Evolutionary conservation across 2,888 invertebrate species (phyloP).

Genomic region (Heterodera filipjevi): DNA sequence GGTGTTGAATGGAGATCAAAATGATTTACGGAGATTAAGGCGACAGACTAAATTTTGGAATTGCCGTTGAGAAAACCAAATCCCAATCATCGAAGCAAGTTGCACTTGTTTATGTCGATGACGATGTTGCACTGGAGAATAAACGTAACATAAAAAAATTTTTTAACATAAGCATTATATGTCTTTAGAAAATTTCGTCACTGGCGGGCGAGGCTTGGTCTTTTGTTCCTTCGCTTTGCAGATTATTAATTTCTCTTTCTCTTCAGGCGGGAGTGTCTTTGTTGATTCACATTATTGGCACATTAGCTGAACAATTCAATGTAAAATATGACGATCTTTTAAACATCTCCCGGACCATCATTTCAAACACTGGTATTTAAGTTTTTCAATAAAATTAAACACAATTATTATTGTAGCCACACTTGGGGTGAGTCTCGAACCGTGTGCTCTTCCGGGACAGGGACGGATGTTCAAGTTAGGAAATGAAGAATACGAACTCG

Average conservation of each 20-base stretch:
- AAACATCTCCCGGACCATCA: background rate
- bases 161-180: background rate
- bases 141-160: conserved; percentile 50
- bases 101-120: conserved; percentile 73
- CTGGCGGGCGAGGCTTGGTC: conserved; percentile 72
- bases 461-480: conserved; percentile 73
- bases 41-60: conserved; percentile 80
- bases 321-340: conserved; percentile 71
- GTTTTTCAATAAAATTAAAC: conserved; percentile 40
- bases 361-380: conserved; percentile 10
- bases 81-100: conserved; percentile 58
- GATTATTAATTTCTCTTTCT: background rate
- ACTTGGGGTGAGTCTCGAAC: conserved; percentile 74
- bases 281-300: conserved; percentile 76
- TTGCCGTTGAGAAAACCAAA: conserved; percentile 78
- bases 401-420: conserved; percentile 70
- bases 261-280: conserved; percentile 70
- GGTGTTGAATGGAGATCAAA: background rate
- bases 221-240: background rate
- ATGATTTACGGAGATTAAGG: conserved; percentile 58
- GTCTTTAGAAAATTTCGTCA: conserved; percentile 66
- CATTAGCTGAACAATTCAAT: conserved; percentile 73
- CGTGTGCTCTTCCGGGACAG: conserved; percentile 76
- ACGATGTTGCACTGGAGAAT: conserved; percentile 73
- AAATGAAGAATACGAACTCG: conserved; percentile 75